Percentiles rank a stretch among this genome's conserved stretches.
Evolutionary conservation across 2,113 vertebrate genomes (phyloP).

Genomic region (Rafetus swinhoei): DNA sequence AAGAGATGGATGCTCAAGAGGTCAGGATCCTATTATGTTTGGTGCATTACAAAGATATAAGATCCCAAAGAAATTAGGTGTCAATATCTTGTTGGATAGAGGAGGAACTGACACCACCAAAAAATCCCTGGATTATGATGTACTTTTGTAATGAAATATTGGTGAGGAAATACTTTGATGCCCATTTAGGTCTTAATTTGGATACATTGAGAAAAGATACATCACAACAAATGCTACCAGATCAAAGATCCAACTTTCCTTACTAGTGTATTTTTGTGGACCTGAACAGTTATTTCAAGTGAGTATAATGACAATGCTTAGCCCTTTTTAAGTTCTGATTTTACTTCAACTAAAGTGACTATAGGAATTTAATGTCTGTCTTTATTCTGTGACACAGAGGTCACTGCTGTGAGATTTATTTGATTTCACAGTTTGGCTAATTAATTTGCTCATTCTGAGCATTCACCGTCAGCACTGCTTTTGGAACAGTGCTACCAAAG

Average conservation of each 20-base stretch:
- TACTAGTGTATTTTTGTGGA: not conserved
- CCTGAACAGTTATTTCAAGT: not conserved
- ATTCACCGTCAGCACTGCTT: slow-evolving; percentile 42
- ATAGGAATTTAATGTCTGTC: slow-evolving; percentile 56
- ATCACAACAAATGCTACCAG: too few relatives aligned
- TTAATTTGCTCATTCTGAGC: slow-evolving; percentile 78
- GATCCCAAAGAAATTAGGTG: not conserved
- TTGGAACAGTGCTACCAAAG: slow-evolving; percentile 64
- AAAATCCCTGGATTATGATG: not conserved
- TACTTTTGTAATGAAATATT: not conserved
- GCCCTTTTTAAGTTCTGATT: slow-evolving; percentile 18
- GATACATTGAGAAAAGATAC: too few relatives aligned
- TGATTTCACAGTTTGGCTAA: slow-evolving; percentile 76
- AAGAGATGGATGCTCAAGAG: not conserved
- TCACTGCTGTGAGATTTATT: slow-evolving; percentile 76
- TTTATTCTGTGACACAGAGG: slow-evolving; percentile 61
- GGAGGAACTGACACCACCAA: rapidly evolving
- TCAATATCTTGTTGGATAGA: rapidly evolving
- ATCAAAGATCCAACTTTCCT: too few relatives aligned
- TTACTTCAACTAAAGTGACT: slow-evolving; percentile 42
- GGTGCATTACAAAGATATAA: not conserved
- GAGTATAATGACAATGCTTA: slow-evolving; percentile 41
- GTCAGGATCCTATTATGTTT: not conserved
- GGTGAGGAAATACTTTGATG: not conserved
- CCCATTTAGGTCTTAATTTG: too few relatives aligned